Conservation (phyloP, 2,888 invertebrate genomes). For the Agrotis exclamationis region DNA sequence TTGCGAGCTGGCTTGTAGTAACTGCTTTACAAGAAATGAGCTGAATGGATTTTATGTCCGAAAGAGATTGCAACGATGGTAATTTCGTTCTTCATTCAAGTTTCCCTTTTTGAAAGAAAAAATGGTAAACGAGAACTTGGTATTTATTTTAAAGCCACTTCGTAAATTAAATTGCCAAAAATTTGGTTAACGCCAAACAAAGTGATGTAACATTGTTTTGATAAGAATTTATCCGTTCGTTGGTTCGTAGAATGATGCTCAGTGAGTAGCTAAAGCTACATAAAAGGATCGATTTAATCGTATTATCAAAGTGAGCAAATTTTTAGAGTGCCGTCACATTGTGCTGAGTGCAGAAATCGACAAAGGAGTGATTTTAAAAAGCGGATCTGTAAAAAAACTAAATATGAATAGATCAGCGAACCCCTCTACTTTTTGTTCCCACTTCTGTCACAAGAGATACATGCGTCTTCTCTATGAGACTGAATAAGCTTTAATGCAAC, state of each 20-base stretch:
- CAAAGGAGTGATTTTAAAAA: neutral
- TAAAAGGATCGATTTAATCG: conserved; percentile 37
- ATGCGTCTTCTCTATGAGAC: too few species aligned
- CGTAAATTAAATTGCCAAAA: neutral
- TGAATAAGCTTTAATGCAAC: too few species aligned
- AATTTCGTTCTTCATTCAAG: too few species aligned
- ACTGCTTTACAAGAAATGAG: too few species aligned
- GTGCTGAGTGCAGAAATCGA: neutral
- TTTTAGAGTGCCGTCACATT: conserved; percentile 7
- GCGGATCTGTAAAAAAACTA: neutral
- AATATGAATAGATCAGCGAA: neutral
- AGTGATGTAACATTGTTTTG: conserved; percentile 4
- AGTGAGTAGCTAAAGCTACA: conserved; percentile 38
- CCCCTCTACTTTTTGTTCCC: too few species aligned
- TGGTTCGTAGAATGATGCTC: conserved; percentile 34
- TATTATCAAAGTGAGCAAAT: conserved; percentile 16
- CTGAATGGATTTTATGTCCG: too few species aligned
- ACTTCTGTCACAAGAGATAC: too few species aligned
- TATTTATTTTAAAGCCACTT: neutral
- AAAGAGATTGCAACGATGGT: too few species aligned
- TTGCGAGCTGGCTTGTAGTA: too few species aligned
- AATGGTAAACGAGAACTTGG: too few species aligned
- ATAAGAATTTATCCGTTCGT: conserved; percentile 27
- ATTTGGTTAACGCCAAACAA: conserved; percentile 16
- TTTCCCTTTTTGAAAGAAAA: too few species aligned